Evolutionary conservation across 2,888 invertebrate species (phyloP).

Genomic region (Platerodrilus igneus): DNA sequence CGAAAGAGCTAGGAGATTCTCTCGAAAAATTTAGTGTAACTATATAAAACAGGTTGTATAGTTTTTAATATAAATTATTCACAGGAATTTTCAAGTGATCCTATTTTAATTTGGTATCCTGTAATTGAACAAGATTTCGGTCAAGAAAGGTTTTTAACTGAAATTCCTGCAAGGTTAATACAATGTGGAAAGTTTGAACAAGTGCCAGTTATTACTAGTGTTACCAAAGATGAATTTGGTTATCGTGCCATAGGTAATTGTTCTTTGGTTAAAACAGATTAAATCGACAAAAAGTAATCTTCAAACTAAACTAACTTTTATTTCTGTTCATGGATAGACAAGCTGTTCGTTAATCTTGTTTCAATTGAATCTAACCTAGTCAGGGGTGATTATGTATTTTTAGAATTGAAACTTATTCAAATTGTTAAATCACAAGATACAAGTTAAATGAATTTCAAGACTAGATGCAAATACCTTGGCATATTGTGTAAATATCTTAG

Average conservation of each 20-base stretch:
- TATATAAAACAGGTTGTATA: not conserved
- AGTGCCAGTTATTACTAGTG: constrained; percentile 61
- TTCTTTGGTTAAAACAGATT: too few relatives aligned
- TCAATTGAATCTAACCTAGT: too few relatives aligned
- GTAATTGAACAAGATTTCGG: constrained; percentile 62
- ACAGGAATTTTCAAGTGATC: constrained; percentile 53
- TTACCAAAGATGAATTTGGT: constrained; percentile 62
- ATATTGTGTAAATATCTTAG: too few relatives aligned
- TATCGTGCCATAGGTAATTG: constrained; percentile 57
- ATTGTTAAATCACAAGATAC: too few relatives aligned
- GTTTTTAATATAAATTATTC: not conserved
- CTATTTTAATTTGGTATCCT: constrained; percentile 55
- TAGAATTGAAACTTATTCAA: too few relatives aligned
- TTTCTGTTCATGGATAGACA: too few relatives aligned
- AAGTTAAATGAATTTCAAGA: too few relatives aligned
- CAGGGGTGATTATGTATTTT: too few relatives aligned
- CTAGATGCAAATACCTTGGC: too few relatives aligned
- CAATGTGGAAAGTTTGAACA: constrained; percentile 53
- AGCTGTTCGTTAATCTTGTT: too few relatives aligned
- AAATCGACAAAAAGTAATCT: too few relatives aligned
- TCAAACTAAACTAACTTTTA: too few relatives aligned
- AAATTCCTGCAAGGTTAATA: constrained; percentile 56
- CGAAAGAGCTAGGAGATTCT: constrained; percentile 51
- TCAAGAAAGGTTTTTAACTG: constrained; percentile 58
- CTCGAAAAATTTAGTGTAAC: constrained; percentile 49